Evolutionary conservation across 1,140 invertebrate species (phyloP), one percentile per base, ranked within the genome.

Genomic region (Eupeodes corollae): DNA sequence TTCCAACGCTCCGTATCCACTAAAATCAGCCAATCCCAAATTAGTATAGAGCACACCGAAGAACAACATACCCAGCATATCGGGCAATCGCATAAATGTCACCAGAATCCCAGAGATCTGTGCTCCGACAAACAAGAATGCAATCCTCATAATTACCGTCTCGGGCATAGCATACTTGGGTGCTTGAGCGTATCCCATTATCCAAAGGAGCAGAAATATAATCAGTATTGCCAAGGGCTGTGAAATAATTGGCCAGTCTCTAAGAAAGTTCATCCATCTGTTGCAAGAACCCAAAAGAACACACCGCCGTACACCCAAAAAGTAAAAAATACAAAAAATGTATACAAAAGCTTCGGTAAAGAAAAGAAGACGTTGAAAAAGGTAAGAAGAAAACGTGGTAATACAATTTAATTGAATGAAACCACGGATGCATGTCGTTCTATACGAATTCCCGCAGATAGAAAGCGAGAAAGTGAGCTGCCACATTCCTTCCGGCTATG

Each of bases 61-160:
- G 31, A 66, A 66, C 13, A 68, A 51, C 66, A 68, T 68, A 40
- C 66, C 66, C 45, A 68, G 49, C 66, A 68, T 68, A 47, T 68
- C 66, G 6, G 66, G 66, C 45, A 68, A 31, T 13, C 56, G 53
- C 1, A 60, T 46, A 6, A 62, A 63, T 13, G 57, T 56, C 30
- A 67, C 58, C 48, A 68, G 37, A n/a, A 65, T 57, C 1, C 66
- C 66, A 6, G 55, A 43, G 21, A 60, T 49, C 42, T 68, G 63
- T 11, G 63, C 66, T 6, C 65, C 63, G 21, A 68, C 57, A 48
- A 68, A 64, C 0, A 68, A 52, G 43, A 65, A 55, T 34, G 54
- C 53, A 26, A 68, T 63, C 5, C 66, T 57, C 63, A 68, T 68
- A 26, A 68, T 57, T 16, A 42, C 47, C 1, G 58, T 55, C 14